A percentile compares a stretch with the other conserved stretches of the same genome.
These are phyloP conservation scores for Mythimna ferrago DNA, from an alignment of 2,888 invertebrate genomes.

Conservation along the genomic window DNA sequence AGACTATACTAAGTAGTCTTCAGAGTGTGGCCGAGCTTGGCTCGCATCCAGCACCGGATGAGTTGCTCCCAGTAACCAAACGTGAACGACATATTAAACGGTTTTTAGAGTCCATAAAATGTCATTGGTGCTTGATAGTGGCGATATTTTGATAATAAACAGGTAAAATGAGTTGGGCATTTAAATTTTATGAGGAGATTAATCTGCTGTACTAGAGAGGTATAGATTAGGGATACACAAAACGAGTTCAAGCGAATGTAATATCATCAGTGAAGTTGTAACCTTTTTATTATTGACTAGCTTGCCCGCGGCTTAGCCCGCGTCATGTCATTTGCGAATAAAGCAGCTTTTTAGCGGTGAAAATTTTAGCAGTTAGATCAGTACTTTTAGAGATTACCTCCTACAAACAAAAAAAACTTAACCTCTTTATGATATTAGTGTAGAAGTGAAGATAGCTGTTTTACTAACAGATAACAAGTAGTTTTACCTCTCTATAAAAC, in stretches of 20 bases:
- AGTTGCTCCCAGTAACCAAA: slow-evolving; percentile 50
- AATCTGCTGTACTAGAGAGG: not conserved
- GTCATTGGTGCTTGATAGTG: slow-evolving; percentile 58
- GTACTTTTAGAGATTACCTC: too few species aligned
- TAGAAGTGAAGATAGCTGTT: too few species aligned
- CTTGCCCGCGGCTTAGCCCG: too few species aligned
- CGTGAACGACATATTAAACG: slow-evolving; percentile 64
- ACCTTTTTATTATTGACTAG: not conserved
- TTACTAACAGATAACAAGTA: too few species aligned
- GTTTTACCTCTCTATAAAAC: too few species aligned
- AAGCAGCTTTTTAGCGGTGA: too few species aligned
- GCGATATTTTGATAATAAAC: slow-evolving; percentile 59
- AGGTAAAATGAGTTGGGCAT: slow-evolving; percentile 49
- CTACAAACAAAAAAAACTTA: too few species aligned
- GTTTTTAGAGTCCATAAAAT: slow-evolving; percentile 63
- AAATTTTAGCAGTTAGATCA: too few species aligned
- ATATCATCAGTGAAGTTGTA: too few species aligned
- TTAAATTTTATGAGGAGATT: slow-evolving; percentile 48
- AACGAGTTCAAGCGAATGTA: not conserved
- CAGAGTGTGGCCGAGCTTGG: slow-evolving; percentile 63
- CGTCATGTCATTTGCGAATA: too few species aligned
- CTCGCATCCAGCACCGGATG: slow-evolving; percentile 58
- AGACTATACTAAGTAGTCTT: slow-evolving; percentile 58
- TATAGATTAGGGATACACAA: not conserved
- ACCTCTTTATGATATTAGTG: too few species aligned